Evolutionary conservation across 2,888 invertebrate genomes (phyloP), one percentile per base, ranked within the genome.

Genomic region (Auanema sp.): DNA sequence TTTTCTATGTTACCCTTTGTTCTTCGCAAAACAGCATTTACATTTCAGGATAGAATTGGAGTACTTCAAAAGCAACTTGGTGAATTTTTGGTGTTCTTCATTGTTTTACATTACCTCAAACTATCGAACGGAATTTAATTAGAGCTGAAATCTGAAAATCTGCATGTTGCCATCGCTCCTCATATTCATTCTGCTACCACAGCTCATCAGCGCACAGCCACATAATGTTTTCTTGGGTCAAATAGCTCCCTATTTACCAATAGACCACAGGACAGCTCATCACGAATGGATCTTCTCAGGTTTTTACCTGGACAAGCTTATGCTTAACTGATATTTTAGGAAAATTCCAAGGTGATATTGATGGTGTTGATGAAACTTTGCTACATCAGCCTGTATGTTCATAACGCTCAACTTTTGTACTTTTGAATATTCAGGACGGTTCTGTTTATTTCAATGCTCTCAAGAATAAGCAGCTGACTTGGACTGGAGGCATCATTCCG

Each of bases 291-390:
- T 68, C 50, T 70, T 70, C 51, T 68, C 70, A 18, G 72, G 72
- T 65, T 16, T 12, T 44, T 56, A 42, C n/a, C 2, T 33, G 47
- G 3, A n/a, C 21, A 54, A 43, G 40, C 4, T 4, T 4, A 24
- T 25, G 14, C 6, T 21, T 14, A 54, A n/a, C 14, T 3, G 4
- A 16, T 42, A 33, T 67, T 72, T 58, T 61, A 79, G 79, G 79
- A n/a, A 83, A 83, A 64, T 83, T 80, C 61, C 83, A 83, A 68
- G 83, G 83, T 6, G 83, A 83, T 66, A 83, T 83, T 44, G 83
- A 77, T 62, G 81, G 80, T 3, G 71, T 82, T 44, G 78, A 81
- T 66, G 65, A 69, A 14, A 64, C 59, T 6, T 60, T 78, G 21
- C 44, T 81, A 6, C 65, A 66, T 50, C 62, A 72, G 43, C 70